Percentiles rank a stretch among this genome's conserved stretches.
phyloP scores from a whole-genome alignment of 2,888 invertebrate genomes.

The Allygus modestus region DNA sequence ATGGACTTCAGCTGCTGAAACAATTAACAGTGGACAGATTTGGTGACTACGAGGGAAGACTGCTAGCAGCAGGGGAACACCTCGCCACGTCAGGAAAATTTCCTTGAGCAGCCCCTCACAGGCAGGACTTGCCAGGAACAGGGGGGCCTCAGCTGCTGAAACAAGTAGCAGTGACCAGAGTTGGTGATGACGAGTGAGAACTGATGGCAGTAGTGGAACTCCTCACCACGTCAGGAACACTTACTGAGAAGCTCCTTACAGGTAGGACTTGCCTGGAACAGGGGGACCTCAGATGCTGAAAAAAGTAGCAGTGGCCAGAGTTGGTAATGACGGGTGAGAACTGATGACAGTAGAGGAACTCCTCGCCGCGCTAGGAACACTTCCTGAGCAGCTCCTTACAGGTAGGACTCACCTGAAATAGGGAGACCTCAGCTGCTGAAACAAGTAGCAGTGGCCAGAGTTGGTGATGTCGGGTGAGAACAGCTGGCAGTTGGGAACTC shows the following conservation, averaged over 20 bases:
- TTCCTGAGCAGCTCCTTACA: not conserved
- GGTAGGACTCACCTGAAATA: not conserved
- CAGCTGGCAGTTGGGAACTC: too few species aligned
- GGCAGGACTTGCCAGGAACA: too few species aligned
- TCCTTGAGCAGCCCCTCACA: too few species aligned
- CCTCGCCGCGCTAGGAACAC: not conserved
- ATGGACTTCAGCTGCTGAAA: too few species aligned
- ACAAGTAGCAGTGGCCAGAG: too few species aligned
- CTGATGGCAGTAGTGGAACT: not conserved
- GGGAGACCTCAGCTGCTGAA: too few species aligned
- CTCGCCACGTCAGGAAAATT: too few species aligned
- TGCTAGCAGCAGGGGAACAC: too few species aligned
- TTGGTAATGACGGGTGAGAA: not conserved
- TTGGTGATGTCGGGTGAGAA: too few species aligned
- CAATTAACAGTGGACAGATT: too few species aligned
- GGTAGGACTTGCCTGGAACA: constrained; percentile 1
- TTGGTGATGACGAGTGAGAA: not conserved
- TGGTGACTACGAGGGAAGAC: too few species aligned
- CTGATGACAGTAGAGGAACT: not conserved
- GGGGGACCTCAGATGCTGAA: not conserved
- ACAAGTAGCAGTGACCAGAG: not conserved
- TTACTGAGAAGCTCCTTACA: not conserved
- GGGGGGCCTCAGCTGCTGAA: too few species aligned
- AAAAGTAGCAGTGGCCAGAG: not conserved
- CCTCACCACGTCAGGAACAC: not conserved